These are phyloP conservation scores for Troides oblongomaculatus DNA, from an alignment of 2,888 invertebrate species.

Conservation along the genomic window DNA sequence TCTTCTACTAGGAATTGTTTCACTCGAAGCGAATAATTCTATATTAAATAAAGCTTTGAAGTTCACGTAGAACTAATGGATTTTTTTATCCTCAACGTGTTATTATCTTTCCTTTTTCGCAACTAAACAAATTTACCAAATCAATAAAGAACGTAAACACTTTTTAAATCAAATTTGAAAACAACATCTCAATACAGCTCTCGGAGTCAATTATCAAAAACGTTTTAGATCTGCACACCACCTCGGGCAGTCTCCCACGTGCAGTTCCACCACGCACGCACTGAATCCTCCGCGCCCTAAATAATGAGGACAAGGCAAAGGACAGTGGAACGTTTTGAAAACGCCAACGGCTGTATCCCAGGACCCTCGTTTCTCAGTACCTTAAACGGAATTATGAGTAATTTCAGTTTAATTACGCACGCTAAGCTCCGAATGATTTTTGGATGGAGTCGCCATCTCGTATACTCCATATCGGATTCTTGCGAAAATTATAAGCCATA, in stretches of 20 bases:
- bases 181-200: constrained; percentile 15
- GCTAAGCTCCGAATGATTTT: constrained; percentile 31
- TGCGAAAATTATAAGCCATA: no score
- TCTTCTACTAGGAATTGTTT: no score
- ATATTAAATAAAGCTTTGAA: no score
- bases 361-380: constrained; percentile 21
- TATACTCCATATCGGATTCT: background rate
- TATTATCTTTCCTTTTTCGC: no score
- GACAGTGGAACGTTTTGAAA: constrained; percentile 24
- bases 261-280: constrained; percentile 20
- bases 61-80: no score
- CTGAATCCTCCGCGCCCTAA: constrained; percentile 17
- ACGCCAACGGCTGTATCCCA: constrained; percentile 28
- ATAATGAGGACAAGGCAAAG: constrained; percentile 4
- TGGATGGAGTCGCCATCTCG: constrained; percentile 4
- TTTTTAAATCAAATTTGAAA: background rate
- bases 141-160: no score
- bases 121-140: no score
- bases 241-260: constrained; percentile 34
- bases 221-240: constrained; percentile 32
- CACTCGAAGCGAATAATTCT: no score
- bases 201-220: constrained; percentile 25
- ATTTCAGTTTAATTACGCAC: constrained; percentile 34
- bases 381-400: constrained; percentile 32
- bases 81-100: no score